Base-by-base conservation (phyloP, 2,888 invertebrate species). In the Dynastes hyllus region DNA sequence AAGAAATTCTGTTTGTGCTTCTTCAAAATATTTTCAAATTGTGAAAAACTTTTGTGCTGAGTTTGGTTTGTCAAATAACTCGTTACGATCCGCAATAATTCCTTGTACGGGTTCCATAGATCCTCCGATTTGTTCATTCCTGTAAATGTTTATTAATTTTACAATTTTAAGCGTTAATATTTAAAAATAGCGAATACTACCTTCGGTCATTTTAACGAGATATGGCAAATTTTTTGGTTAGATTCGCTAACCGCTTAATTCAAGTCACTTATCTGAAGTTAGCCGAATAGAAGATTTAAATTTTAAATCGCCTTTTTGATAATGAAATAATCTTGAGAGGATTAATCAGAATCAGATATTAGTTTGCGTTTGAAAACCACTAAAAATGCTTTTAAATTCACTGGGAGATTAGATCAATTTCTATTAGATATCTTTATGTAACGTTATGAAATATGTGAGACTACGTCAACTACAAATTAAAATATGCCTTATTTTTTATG, bases 1-100 rank as follows among this genome's bases (percentile, higher is more conserved):
- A 95, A 91, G 87, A 98, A 98, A 86, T 95, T 96, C 85, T 96
- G 95, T 86, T 96, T 96, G 86, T 97, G 95, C 86, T 94, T 93
- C 77, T 94, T 91, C 27, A 98, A 89, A 11, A 93, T 91, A 69
- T 94, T 92, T 88, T 97, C 97, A 84, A 97, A 92, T 80, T 93
- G 92, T 27, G 93, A 92, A 85, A 92, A 93, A 3, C 91, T 92
- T 40, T 91, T 91, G 71, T 84, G 83, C 8, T 91, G 90, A 69
- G 90, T 90, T 45, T 93, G 91, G 73, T 92, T 91, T 6, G 92
- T 91, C 50, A 96, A 90, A 84, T 94, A 92, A 78, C 92, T 91
- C 85, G 94, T 94, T 58, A 95, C 93, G 69, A 93, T 91, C 40
- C 90, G 91, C 81, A 94, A 93, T 55, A 96, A 89, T 85, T 95